Base-by-base conservation (phyloP, 2,797 vertebrate species). In the Micropoecilia bifurca region DNA sequence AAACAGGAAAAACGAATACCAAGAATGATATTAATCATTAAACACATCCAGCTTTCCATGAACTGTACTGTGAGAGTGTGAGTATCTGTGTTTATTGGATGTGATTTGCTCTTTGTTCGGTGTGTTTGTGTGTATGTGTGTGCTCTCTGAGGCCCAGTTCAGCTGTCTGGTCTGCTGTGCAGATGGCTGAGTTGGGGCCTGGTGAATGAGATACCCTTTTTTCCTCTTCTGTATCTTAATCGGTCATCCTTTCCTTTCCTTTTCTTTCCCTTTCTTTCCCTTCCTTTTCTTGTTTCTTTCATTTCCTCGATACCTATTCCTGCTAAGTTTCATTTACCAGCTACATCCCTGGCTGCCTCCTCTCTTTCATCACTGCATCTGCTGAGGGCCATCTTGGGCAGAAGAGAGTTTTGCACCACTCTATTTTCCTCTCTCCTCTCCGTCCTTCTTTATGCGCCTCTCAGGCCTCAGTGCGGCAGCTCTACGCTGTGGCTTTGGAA, bases 141-240 rank as follows among this genome's bases (percentile, higher is more conserved):
- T 82, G 77, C 83, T 91, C 87, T 93, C 86, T 77, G 91, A 93
- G 92, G 92, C 91, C 90, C 90, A 87, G 87, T 93, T 95, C 93
- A 94, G 92, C 93, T 90, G 92, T 93, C 92, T 94, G 89, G 89
- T 93, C 91, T 94, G 91, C 89, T 90, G 91, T 95, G 87, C 93
- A 94, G 94, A 94, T 95, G 94, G 93, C 81, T 45, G 72, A 82
- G 90, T 91, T 90, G 88, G 90, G 90, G 91, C 91, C 92, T 89
- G 59, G 80, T 91, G 88, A 92, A 92, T 88, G 82, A 91, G 86
- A 92, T 89, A 85, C 88, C 77, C 69, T 78, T 83, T 85, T 85
- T 90, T 77, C 82, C 82, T 76, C 77, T 61, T 69, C 81, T 79
- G 66, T 87, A 74, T 85, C 76, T 85, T 83, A 78, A 74, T 82